These are phyloP conservation scores for Coenobita brevimanus DNA, from an alignment of 1,140 invertebrate genomes.

Conservation along the genomic window DNA sequence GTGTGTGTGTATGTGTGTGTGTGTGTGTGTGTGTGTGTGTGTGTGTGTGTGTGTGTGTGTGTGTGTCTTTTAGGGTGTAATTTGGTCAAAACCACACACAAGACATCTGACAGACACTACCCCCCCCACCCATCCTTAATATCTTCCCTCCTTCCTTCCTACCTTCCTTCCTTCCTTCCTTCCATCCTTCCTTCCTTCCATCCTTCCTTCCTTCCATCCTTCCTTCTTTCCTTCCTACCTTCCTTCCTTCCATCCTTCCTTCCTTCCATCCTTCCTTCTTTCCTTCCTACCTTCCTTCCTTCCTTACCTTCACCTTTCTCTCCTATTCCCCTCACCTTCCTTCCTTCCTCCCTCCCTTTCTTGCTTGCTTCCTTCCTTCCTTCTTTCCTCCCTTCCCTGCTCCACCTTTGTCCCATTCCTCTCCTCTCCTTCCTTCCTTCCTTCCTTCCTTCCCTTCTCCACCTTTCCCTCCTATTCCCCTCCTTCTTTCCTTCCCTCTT, in stretches of 20 bases:
- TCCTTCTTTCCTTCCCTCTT: background rate
- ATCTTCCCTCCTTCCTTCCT: background rate
- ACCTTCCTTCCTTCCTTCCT: background rate
- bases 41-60: constrained; percentile 19
- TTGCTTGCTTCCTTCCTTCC: background rate
- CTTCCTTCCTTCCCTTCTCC: background rate
- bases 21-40: background rate
- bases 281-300: constrained; percentile 3
- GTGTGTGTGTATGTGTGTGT: too few species aligned
- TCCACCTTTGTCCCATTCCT: background rate
- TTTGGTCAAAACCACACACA: background rate
- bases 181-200: background rate
- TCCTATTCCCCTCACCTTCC: background rate
- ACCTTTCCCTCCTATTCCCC: background rate
- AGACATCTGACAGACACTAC: background rate
- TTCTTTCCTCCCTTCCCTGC: background rate
- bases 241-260: background rate
- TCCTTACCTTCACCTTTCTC: background rate
- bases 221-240: background rate
- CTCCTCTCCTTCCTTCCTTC: background rate
- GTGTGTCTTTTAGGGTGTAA: background rate
- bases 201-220: background rate
- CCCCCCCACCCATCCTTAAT: background rate
- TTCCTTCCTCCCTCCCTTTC: background rate
- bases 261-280: background rate